A percentile compares a stretch with the other conserved stretches of the same genome.
Conservation (phyloP, 92 coral and sea anemone genomes). For the Phenganax marumi region DNA sequence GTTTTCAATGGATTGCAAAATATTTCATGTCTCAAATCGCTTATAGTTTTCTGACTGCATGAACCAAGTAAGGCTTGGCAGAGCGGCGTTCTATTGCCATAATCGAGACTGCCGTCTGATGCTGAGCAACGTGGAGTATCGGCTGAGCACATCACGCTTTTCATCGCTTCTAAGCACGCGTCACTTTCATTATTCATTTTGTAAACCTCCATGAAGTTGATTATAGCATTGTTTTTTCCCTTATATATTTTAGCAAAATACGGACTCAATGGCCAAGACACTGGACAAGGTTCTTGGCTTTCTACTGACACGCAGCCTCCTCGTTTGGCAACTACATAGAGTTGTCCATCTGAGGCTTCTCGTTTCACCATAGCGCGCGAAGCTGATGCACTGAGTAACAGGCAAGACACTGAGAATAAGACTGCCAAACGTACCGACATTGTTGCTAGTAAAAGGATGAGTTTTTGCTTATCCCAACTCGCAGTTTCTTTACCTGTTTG, state of each 20-base stretch:
- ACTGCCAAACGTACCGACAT: not conserved
- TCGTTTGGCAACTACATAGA: not conserved
- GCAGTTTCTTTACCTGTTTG: too few relatives aligned
- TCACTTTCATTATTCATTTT: not conserved
- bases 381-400: not conserved
- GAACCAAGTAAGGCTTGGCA: not conserved
- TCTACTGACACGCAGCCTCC: not conserved
- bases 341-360: not conserved
- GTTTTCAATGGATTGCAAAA: not conserved
- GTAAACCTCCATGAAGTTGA: not conserved
- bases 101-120: not conserved
- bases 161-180: not conserved
- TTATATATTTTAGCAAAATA: not conserved
- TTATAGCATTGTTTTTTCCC: not conserved
- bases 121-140: conserved; percentile 1
- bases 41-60: not conserved
- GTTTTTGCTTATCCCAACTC: too few relatives aligned
- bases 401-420: not conserved
- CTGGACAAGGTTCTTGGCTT: conserved; percentile 3
- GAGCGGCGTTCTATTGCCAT: not conserved
- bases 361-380: not conserved
- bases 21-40: too few relatives aligned
- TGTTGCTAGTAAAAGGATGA: too few relatives aligned
- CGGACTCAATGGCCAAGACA: not conserved
- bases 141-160: not conserved